These are phyloP conservation scores for Teleogryllus oceanicus DNA, from an alignment of 2,888 invertebrate genomes.

Conservation along the genomic window DNA sequence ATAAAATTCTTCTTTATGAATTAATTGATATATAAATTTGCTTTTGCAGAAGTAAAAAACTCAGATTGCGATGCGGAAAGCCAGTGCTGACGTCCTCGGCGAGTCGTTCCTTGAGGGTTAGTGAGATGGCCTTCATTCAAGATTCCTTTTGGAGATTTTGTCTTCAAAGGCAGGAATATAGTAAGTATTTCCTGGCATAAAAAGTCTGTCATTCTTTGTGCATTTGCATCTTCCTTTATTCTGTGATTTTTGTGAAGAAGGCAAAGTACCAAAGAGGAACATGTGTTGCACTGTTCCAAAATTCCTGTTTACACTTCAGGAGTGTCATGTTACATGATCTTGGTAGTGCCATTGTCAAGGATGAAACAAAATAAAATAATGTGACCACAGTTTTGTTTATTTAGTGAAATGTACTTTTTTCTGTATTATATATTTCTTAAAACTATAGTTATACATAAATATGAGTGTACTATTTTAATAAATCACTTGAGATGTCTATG, in stretches of 20 bases:
- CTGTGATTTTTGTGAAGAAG: neutral
- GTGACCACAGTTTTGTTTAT: too few species aligned
- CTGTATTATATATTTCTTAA: too few species aligned
- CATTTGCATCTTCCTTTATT: neutral
- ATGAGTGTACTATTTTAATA: too few species aligned
- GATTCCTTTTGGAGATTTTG: neutral
- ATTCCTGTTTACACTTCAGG: constrained; percentile 3
- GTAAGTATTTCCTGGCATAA: neutral
- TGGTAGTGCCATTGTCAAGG: neutral
- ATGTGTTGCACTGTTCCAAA: neutral
- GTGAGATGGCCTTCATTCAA: neutral
- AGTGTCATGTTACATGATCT: neutral
- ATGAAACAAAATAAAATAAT: too few species aligned
- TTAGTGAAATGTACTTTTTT: too few species aligned
- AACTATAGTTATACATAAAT: too few species aligned
- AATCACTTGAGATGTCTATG: too few species aligned
- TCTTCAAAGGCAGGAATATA: neutral
- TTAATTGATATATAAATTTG: too few species aligned
- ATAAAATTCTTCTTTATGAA: too few species aligned
- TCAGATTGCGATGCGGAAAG: too few species aligned
- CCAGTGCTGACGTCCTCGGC: neutral
- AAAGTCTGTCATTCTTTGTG: neutral
- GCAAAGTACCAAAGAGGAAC: neutral
- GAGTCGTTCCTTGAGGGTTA: constrained; percentile 4
- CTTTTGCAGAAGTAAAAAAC: too few species aligned